Conservation (phyloP, 2,113 vertebrate species). For the Nerophis lumbriciformis region DNA sequence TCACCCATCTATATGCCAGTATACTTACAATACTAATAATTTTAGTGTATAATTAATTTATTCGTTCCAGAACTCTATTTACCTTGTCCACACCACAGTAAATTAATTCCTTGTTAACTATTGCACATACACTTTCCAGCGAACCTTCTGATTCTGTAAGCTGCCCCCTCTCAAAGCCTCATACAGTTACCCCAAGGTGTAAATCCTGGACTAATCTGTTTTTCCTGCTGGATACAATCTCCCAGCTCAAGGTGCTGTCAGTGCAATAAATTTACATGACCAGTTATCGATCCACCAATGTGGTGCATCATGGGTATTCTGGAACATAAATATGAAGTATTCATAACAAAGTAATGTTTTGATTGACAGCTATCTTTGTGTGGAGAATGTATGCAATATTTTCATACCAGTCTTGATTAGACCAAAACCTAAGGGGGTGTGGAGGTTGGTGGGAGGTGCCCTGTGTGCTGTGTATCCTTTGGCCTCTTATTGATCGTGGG, state of each 20-base stretch:
- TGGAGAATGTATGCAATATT: background rate
- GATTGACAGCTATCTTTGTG: conserved; percentile 2
- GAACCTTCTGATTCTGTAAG: too few relatives aligned
- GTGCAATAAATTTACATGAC: conserved; percentile 36
- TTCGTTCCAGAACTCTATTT: too few relatives aligned
- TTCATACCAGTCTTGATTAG: conserved; percentile 22
- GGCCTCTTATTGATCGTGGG: conserved; percentile 43
- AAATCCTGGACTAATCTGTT: conserved; percentile 25
- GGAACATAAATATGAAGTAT: background rate
- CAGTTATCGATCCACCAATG: conserved; percentile 43
- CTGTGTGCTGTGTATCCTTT: conserved; percentile 48
- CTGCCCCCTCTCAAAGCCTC: background rate
- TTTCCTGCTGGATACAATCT: conserved; percentile 11
- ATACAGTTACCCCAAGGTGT: conserved; percentile 20
- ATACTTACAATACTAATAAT: too few relatives aligned
- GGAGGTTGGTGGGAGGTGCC: conserved; percentile 21
- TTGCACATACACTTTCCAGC: too few relatives aligned
- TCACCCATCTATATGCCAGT: too few relatives aligned
- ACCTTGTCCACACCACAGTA: too few relatives aligned
- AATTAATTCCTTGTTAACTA: too few relatives aligned
- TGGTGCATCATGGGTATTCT: conserved; percentile 17
- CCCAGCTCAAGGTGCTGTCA: conserved; percentile 19
- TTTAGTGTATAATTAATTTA: too few relatives aligned
- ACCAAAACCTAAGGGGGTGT: conserved; percentile 13
- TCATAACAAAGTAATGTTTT: conserved; percentile 3